Evolutionary conservation across 2,888 invertebrate species (phyloP).

Genomic region (Phortica magna): DNA sequence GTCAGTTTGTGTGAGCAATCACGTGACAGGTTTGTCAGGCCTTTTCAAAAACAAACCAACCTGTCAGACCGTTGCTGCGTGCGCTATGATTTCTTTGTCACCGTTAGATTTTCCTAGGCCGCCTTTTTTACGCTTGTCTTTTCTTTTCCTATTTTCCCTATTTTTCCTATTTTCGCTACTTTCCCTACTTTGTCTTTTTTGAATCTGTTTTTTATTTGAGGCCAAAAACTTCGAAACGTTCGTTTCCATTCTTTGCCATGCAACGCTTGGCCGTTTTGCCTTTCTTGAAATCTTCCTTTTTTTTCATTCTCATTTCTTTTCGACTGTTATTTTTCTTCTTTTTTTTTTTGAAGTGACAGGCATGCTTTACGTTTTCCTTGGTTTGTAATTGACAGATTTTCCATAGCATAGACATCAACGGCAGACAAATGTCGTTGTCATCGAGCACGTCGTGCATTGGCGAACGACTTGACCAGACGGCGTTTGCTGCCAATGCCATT

Average conservation of each 20-base stretch:
- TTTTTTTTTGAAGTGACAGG: conserved; percentile 53
- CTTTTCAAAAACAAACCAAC: conserved; percentile 61
- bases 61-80: conserved; percentile 50
- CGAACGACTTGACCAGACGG: conserved; percentile 1
- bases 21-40: conserved; percentile 70
- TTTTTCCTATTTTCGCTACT: background rate
- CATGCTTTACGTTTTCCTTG: conserved; percentile 66
- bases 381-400: conserved; percentile 68
- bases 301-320: conserved; percentile 36
- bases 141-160: background rate
- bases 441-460: background rate
- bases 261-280: conserved; percentile 40
- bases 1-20: conserved; percentile 60
- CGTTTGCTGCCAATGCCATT: background rate
- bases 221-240: background rate
- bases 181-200: background rate
- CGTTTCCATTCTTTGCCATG: background rate
- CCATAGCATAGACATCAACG: conserved; percentile 54
- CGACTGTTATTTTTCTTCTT: conserved; percentile 7
- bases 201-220: background rate
- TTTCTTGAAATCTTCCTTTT: conserved; percentile 42
- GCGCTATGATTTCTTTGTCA: conserved; percentile 11
- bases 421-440: conserved; percentile 62
- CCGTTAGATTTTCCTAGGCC: background rate
- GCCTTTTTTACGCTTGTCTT: background rate